Evolutionary conservation across 2,888 invertebrate genomes (phyloP).

Genomic region (Dasypogon diadema): DNA sequence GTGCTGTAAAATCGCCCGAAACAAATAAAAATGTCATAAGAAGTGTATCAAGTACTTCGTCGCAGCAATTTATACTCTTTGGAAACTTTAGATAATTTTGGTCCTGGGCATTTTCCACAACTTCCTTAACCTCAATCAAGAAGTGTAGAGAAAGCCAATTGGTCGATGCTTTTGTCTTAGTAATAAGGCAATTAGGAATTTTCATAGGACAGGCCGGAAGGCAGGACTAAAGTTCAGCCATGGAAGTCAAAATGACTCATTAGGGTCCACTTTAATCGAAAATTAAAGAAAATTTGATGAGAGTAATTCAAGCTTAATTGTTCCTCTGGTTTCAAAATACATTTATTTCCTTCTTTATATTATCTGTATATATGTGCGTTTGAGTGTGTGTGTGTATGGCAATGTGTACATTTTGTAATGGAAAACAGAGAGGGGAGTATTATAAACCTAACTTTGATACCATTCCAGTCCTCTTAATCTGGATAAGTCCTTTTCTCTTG

Average conservation of each 20-base stretch:
- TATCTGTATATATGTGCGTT: background rate
- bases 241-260: constrained; percentile 53
- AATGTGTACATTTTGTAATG: no score
- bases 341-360: no score
- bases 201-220: constrained; percentile 8
- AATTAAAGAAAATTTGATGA: constrained; percentile 55
- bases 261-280: constrained; percentile 54
- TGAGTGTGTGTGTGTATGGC: no score
- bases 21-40: no score
- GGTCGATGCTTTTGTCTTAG: constrained; percentile 1
- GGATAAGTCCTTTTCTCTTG: constrained; percentile 25
- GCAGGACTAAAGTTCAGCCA: constrained; percentile 33
- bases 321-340: constrained; percentile 51
- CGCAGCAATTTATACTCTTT: no score
- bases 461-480: constrained; percentile 26
- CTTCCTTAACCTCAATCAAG: constrained; percentile 27
- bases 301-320: constrained; percentile 52
- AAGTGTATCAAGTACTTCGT: no score
- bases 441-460: no score
- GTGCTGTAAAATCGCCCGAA: no score
- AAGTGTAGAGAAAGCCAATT: constrained; percentile 10
- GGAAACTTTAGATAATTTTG: no score
- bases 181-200: constrained; percentile 45
- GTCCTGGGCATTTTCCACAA: background rate
- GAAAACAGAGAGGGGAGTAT: no score